A percentile compares a stretch with the other conserved stretches of the same genome.
These are phyloP conservation scores for Sebastes diploproa DNA, from an alignment of 2,797 vertebrate species.

Conservation along the genomic window DNA sequence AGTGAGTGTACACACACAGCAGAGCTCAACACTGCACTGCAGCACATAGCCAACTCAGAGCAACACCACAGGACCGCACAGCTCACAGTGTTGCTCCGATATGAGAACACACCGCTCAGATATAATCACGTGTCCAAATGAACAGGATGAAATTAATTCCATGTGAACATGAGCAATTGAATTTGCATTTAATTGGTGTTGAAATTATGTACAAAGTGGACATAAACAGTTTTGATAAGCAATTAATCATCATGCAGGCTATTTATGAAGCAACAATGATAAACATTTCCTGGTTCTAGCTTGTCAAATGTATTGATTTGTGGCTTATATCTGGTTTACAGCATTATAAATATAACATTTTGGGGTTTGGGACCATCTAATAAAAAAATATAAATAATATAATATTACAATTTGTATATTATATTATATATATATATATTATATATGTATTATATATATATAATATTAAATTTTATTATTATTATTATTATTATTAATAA, in stretches of 20 bases:
- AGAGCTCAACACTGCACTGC: conserved; percentile 65
- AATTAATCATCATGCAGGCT: neutral
- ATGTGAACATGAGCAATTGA: neutral
- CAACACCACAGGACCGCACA: conserved; percentile 26
- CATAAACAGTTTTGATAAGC: neutral
- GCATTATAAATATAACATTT: neutral
- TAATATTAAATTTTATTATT: too few relatives aligned
- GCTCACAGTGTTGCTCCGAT: conserved; percentile 17
- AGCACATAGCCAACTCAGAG: conserved; percentile 47
- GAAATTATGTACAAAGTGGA: neutral
- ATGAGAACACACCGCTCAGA: conserved; percentile 10
- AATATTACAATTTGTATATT: too few relatives aligned
- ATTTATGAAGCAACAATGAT: neutral
- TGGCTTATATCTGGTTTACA: neutral
- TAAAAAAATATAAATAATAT: neutral
- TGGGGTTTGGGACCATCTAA: neutral
- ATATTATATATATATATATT: too few relatives aligned
- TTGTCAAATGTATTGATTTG: neutral
- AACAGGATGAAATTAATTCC: neutral
- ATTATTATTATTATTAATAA: too few relatives aligned
- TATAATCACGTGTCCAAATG: neutral
- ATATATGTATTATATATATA: too few relatives aligned
- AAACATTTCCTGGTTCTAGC: neutral
- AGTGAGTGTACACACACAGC: neutral
- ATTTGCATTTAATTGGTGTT: neutral